A percentile compares a stretch with the other conserved stretches of the same genome.
These are phyloP conservation scores for Psittacus erithacus DNA, from an alignment of 2,113 vertebrate genomes.

Conservation along the genomic window DNA sequence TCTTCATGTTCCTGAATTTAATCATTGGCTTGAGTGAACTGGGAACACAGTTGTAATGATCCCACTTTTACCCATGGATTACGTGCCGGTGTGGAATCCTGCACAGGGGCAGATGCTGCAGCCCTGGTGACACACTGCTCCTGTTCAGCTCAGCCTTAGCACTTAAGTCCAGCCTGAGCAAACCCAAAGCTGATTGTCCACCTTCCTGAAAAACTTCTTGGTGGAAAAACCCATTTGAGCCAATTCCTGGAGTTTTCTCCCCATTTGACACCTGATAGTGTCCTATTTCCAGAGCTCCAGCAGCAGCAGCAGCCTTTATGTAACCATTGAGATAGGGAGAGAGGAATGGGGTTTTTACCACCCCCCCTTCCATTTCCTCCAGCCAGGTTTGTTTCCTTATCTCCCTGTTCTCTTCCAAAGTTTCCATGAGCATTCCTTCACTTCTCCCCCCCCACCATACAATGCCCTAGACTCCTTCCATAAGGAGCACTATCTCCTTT, in stretches of 20 bases:
- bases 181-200: neutral
- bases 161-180: neutral
- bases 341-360: neutral
- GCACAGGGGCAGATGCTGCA: neutral
- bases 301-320: neutral
- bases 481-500: neutral
- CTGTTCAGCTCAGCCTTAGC: neutral
- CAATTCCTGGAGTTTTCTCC: neutral
- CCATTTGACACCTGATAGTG: neutral
- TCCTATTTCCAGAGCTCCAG: neutral
- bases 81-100: fast-evolving
- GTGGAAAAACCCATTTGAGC: neutral
- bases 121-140: fast-evolving
- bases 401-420: neutral
- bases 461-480: neutral
- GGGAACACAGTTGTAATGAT: fast-evolving
- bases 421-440: neutral
- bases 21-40: fast-evolving
- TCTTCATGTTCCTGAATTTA: neutral
- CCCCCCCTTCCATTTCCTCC: neutral
- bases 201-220: neutral
- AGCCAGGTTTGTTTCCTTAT: neutral
- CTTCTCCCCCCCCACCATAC: neutral
- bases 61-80: neutral
- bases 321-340: neutral